These are phyloP conservation scores for Rotaria macrura DNA, from an alignment of 2,888 invertebrate genomes.

Conservation along the genomic window DNA sequence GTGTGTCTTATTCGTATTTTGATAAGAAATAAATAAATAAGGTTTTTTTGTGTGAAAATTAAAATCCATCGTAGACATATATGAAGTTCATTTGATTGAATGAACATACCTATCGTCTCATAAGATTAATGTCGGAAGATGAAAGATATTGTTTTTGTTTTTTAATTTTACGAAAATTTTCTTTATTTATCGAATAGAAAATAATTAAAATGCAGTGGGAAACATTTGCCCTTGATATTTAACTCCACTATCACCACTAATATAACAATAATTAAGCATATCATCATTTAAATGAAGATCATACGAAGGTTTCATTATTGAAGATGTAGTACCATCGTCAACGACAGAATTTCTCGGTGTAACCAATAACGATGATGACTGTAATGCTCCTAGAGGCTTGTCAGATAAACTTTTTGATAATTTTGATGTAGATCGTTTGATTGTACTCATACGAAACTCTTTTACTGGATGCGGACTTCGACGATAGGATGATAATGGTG, in stretches of 20 bases:
- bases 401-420: not conserved
- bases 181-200: not conserved
- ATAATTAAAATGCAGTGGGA: not conserved
- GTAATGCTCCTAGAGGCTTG: not conserved
- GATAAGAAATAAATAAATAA: too few species aligned
- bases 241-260: not conserved
- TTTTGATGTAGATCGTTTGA: not conserved
- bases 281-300: not conserved
- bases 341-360: not conserved
- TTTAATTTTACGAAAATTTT: too few species aligned
- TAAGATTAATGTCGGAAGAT: too few species aligned
- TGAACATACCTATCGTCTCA: too few species aligned
- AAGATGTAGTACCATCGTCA: not conserved
- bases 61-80: too few species aligned
- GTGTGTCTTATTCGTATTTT: too few species aligned
- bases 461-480: not conserved
- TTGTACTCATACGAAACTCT: not conserved
- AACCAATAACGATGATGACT: not conserved
- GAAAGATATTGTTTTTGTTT: too few species aligned
- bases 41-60: too few species aligned
- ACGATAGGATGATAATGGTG: not conserved
- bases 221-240: slow-evolving; percentile 7
- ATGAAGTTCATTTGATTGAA: too few species aligned
- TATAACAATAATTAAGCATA: not conserved
- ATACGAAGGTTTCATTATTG: not conserved